Percentiles rank a stretch among this genome's conserved stretches.
Conservation (phyloP, 2,797 vertebrate species). For the Allochrocebus solatus region DNA sequence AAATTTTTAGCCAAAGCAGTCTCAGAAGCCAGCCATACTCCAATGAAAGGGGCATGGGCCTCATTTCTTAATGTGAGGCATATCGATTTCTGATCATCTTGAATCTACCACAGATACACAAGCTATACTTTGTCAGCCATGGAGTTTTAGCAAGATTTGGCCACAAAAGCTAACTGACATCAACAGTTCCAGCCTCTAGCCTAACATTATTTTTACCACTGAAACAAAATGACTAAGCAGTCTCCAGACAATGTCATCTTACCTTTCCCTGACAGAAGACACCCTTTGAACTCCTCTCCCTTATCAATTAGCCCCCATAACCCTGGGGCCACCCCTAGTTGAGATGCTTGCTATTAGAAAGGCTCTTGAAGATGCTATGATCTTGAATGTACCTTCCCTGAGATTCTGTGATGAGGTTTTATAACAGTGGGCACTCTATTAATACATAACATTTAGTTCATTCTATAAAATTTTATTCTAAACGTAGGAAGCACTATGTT, state of each 20-base stretch:
- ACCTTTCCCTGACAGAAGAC: background rate
- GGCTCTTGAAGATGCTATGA: background rate
- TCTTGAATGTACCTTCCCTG: background rate
- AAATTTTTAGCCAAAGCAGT: background rate
- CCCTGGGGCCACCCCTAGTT: background rate
- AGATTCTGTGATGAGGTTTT: background rate
- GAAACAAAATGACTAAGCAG: background rate
- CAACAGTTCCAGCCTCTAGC: background rate
- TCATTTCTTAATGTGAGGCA: background rate
- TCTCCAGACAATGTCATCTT: background rate
- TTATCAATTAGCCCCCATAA: background rate
- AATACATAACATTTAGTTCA: background rate
- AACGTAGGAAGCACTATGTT: background rate
- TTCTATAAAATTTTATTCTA: background rate
- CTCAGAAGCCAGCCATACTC: background rate
- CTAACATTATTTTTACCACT: background rate
- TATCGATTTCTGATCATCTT: background rate
- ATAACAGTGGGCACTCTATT: background rate
- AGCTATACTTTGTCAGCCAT: background rate
- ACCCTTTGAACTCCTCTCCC: background rate
- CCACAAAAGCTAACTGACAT: background rate
- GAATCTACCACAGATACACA: background rate
- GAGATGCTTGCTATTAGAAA: background rate
- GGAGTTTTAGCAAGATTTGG: background rate
- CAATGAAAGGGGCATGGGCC: background rate